Percentiles rank a stretch among this genome's conserved stretches.
These are phyloP conservation scores for Macrotis lagotis DNA, from an alignment of 2,113 vertebrate genomes.

Conservation along the genomic window DNA sequence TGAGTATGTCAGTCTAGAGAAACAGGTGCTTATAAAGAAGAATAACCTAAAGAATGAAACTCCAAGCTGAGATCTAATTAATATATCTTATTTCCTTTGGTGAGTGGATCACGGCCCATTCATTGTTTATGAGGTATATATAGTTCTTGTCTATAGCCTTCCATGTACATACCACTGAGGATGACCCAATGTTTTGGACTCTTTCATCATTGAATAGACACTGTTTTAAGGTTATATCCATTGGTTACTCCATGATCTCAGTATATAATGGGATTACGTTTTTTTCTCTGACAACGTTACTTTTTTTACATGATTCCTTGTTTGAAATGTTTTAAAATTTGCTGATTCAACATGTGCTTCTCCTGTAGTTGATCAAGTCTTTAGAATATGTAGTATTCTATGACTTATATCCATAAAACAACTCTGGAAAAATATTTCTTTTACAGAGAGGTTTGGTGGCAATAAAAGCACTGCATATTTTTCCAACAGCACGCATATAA, in stretches of 20 bases:
- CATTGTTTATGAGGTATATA: neutral
- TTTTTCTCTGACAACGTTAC: neutral
- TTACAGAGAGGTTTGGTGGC: neutral
- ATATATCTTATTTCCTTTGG: neutral
- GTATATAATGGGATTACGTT: neutral
- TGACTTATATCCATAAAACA: neutral
- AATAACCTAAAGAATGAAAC: neutral
- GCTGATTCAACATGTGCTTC: neutral
- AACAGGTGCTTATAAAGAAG: neutral
- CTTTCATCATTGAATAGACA: neutral
- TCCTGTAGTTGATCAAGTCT: neutral
- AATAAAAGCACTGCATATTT: neutral
- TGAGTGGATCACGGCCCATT: neutral
- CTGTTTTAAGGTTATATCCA: neutral
- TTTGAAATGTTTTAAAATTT: neutral
- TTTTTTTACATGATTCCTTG: neutral
- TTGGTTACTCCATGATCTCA: neutral
- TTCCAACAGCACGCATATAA: neutral
- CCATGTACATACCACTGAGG: neutral
- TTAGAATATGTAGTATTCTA: neutral
- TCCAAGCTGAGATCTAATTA: neutral
- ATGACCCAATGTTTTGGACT: neutral
- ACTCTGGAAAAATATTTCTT: neutral
- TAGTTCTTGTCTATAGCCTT: neutral
- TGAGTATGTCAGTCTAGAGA: slow-evolving; percentile 77